Conservation (phyloP, 2,888 invertebrate genomes). For the Lepidochrysops patricia region DNA sequence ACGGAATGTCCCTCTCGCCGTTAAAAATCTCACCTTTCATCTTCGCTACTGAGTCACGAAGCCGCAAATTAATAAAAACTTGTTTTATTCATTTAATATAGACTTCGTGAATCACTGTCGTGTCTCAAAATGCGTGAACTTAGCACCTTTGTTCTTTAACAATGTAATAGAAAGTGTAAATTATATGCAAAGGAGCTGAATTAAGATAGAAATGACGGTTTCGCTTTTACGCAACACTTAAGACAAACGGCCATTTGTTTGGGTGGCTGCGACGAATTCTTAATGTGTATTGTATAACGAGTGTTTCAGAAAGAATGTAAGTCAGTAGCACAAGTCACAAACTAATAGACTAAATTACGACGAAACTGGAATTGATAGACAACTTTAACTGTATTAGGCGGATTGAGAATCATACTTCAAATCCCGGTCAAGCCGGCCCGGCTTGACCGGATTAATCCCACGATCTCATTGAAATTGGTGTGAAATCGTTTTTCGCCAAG, state of each 20-base stretch:
- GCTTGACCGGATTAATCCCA: no score
- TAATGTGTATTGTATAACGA: not conserved
- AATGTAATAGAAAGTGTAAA: constrained; percentile 32
- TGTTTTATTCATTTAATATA: constrained; percentile 35
- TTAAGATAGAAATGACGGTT: constrained; percentile 13
- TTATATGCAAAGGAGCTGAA: constrained; percentile 18
- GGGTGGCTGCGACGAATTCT: constrained; percentile 40
- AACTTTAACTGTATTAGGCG: no score
- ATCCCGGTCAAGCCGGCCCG: no score
- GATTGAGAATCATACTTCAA: no score
- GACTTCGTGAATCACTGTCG: constrained; percentile 14
- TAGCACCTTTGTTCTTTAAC: constrained; percentile 30
- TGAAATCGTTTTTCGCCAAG: no score
- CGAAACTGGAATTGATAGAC: no score
- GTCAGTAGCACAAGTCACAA: not conserved
- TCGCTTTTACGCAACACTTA: constrained; percentile 12
- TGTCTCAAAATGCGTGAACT: constrained; percentile 32
- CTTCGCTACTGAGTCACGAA: constrained; percentile 45
- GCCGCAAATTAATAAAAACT: constrained; percentile 48
- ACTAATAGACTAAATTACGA: no score
- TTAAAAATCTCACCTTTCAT: constrained; percentile 26
- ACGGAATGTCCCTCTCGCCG: not conserved
- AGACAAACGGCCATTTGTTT: not conserved
- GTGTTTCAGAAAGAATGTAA: not conserved
- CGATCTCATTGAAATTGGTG: no score